Conservation (phyloP, 2,797 vertebrate species). For the Tolypeutes matacus region DNA sequence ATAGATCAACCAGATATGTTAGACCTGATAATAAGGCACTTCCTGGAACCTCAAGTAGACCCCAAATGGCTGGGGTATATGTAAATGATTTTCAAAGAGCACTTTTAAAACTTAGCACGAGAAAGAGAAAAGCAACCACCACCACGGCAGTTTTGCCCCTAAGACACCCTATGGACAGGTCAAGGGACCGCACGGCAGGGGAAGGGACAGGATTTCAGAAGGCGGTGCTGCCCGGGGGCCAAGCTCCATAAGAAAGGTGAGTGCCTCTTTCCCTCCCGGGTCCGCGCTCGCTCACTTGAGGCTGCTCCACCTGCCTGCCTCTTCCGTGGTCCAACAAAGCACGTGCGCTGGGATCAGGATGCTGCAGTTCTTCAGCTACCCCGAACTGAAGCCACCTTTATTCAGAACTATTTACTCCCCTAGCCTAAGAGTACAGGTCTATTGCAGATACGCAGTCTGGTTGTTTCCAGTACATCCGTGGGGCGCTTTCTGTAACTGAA, state of each 20-base stretch:
- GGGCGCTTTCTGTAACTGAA: not conserved
- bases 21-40: not conserved
- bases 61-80: not conserved
- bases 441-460: too few relatives aligned
- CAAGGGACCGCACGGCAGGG: not conserved
- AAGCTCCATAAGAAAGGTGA: not conserved
- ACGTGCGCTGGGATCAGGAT: not conserved
- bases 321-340: not conserved
- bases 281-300: not conserved
- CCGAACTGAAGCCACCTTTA: not conserved
- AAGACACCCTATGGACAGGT: not conserved
- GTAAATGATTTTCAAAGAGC: not conserved
- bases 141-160: accelerated
- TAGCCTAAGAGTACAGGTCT: too few relatives aligned
- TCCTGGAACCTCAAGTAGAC: not conserved
- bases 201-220: not conserved
- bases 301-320: not conserved
- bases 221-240: not conserved
- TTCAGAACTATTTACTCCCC: not conserved
- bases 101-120: not conserved
- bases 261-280: not conserved
- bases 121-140: not conserved
- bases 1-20: not conserved
- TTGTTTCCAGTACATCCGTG: too few relatives aligned
- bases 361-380: not conserved